phyloP scores from a whole-genome alignment of 2,888 invertebrate genomes.

The Standfussiana lucernea region DNA sequence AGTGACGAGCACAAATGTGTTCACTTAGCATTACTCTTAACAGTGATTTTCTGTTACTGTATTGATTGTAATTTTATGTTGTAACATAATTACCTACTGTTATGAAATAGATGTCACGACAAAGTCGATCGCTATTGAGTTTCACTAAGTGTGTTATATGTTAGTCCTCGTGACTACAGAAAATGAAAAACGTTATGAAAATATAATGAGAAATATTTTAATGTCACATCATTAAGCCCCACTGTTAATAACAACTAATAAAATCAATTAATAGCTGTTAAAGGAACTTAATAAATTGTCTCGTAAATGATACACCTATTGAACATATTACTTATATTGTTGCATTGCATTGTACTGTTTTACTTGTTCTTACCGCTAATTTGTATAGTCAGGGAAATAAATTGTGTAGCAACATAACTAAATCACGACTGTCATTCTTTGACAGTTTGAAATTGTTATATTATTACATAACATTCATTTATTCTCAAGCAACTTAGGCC shows the following conservation, averaged over 20 bases:
- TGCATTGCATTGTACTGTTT: not conserved
- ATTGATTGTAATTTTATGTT: not conserved
- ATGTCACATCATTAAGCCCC: not conserved
- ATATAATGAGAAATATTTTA: not conserved
- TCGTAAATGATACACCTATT: conserved; percentile 4
- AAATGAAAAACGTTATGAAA: not conserved
- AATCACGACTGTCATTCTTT: not conserved
- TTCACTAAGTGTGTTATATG: not conserved
- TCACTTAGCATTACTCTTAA: not conserved
- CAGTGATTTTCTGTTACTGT: not conserved
- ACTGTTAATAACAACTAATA: conserved; percentile 17
- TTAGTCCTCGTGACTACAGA: not conserved
- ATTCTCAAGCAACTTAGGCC: not conserved
- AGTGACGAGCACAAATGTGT: not conserved
- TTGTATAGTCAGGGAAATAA: not conserved
- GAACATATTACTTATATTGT: not conserved
- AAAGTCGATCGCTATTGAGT: not conserved
- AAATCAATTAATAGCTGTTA: conserved; percentile 31
- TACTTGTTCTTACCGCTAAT: not conserved
- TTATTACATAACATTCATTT: not conserved
- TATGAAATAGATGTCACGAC: not conserved
- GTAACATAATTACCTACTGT: not conserved
- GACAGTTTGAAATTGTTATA: not conserved
- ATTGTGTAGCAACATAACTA: not conserved
- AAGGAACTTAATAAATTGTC: conserved; percentile 3